Evolutionary conservation across 2,888 invertebrate genomes (phyloP).

Genomic region (Drosophila siamana): DNA sequence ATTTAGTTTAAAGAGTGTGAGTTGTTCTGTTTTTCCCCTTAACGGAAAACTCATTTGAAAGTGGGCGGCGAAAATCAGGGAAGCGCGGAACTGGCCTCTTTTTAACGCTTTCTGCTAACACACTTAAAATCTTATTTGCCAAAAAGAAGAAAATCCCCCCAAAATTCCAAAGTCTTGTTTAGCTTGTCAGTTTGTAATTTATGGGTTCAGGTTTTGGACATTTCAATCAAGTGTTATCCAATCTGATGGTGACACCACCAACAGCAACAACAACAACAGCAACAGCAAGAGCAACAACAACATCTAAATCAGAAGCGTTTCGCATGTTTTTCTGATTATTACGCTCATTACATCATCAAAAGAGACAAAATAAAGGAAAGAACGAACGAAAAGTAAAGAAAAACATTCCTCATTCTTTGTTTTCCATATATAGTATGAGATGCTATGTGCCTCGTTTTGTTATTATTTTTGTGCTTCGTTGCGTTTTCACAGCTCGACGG

Average conservation of each 20-base stretch:
- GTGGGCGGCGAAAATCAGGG: neutral
- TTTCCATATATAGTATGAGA: slow-evolving; percentile 34
- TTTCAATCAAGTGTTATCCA: slow-evolving; percentile 59
- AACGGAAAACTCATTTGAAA: neutral
- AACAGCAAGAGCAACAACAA: too few relatives aligned
- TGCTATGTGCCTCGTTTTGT: slow-evolving; percentile 54
- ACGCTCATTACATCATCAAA: slow-evolving; percentile 76
- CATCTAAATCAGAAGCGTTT: slow-evolving; percentile 50
- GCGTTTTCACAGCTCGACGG: slow-evolving; percentile 70
- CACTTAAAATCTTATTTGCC: slow-evolving; percentile 15
- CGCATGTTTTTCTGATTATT: slow-evolving; percentile 70
- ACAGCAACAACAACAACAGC: slow-evolving; percentile 11
- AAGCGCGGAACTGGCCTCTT: neutral
- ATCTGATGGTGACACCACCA: slow-evolving; percentile 49
- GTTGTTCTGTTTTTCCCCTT: neutral
- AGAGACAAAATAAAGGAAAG: slow-evolving; percentile 18
- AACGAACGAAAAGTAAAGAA: slow-evolving; percentile 36
- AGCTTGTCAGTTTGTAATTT: slow-evolving; percentile 52
- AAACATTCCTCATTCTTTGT: slow-evolving; percentile 65
- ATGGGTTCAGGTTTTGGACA: slow-evolving; percentile 49
- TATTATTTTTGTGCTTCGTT: slow-evolving; percentile 78
- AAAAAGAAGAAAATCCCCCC: neutral
- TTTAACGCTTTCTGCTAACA: slow-evolving; percentile 1
- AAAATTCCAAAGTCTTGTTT: slow-evolving; percentile 22
- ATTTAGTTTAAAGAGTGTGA: neutral